Percentiles rank a stretch among this genome's conserved stretches.
Evolutionary conservation across 2,113 vertebrate species (phyloP).

Genomic region (Bostrychus sinensis): DNA sequence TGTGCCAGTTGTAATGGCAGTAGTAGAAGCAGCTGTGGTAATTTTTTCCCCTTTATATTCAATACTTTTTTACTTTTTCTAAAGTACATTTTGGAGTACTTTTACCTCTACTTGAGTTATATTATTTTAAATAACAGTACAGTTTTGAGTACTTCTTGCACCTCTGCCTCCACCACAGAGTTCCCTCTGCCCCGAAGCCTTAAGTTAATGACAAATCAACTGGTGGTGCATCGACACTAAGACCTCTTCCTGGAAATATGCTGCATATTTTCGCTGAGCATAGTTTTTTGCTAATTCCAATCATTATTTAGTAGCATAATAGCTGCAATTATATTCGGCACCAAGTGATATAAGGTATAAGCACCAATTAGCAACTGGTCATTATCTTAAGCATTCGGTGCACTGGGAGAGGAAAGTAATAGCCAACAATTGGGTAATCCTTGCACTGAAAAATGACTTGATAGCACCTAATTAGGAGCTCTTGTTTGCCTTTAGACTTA

Average conservation of each 20-base stretch:
- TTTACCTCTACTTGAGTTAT: too few species aligned
- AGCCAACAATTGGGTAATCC: constrained; percentile 78
- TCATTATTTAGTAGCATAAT: constrained; percentile 84
- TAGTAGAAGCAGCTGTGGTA: not conserved
- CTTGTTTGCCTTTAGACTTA: constrained; percentile 75
- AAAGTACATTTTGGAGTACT: not conserved
- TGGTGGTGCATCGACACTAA: constrained; percentile 64
- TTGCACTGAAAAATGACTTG: constrained; percentile 70
- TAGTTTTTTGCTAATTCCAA: constrained; percentile 77
- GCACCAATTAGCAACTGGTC: constrained; percentile 86
- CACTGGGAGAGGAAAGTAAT: constrained; percentile 81
- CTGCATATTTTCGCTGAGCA: constrained; percentile 67
- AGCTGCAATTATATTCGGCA: constrained; percentile 84
- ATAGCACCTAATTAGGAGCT: constrained; percentile 77
- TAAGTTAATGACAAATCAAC: constrained; percentile 78
- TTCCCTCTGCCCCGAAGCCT: constrained; percentile 68
- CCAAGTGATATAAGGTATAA: constrained; percentile 84
- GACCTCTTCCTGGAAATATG: constrained; percentile 60
- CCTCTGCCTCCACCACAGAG: constrained; percentile 40
- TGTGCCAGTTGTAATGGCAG: not conserved
- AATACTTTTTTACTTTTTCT: not conserved
- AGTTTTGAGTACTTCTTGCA: not conserved
- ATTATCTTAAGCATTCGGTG: constrained; percentile 86
- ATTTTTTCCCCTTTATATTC: too few species aligned
- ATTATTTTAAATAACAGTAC: too few species aligned